Percentiles rank a stretch among this genome's conserved stretches.
phyloP scores from a whole-genome alignment of 2,888 invertebrate species.

The Epinotia bilunana region DNA sequence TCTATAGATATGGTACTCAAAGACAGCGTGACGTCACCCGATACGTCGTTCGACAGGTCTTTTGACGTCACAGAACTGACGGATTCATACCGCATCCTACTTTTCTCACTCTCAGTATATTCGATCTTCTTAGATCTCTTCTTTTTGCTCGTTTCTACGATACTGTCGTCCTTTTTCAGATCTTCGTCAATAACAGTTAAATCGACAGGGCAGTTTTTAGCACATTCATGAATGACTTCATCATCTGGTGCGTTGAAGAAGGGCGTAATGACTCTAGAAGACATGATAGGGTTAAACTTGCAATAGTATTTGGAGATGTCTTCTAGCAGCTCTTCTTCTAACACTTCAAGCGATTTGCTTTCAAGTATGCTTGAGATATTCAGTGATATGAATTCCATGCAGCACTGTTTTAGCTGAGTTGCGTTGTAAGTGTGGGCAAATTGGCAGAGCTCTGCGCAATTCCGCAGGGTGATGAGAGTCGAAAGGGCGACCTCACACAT shows the following conservation, averaged over 20 bases:
- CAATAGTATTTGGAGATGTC: constrained; percentile 88
- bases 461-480: constrained; percentile 88
- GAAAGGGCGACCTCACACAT: constrained; percentile 88
- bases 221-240: constrained; percentile 78
- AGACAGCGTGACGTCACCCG: constrained; percentile 75
- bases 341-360: constrained; percentile 85
- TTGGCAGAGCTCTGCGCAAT: constrained; percentile 90
- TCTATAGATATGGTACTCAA: constrained; percentile 69
- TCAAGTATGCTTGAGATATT: constrained; percentile 90
- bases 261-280: constrained; percentile 88
- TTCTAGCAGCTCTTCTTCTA: constrained; percentile 85
- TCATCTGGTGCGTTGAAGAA: constrained; percentile 86
- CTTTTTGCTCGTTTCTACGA: constrained; percentile 66
- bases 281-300: constrained; percentile 84
- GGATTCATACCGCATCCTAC: constrained; percentile 72
- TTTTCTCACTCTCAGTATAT: constrained; percentile 78
- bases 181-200: constrained; percentile 81
- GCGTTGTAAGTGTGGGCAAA: constrained; percentile 92
- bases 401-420: constrained; percentile 87
- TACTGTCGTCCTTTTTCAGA: constrained; percentile 74
- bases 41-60: constrained; percentile 69
- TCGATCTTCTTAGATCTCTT: constrained; percentile 76
- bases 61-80: constrained; percentile 75
- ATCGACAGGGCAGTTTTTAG: constrained; percentile 72
- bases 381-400: constrained; percentile 90